Evolutionary conservation across 2,113 vertebrate genomes (phyloP), one percentile per base, ranked within the genome.

Genomic region (Seriola aureovittata): DNA sequence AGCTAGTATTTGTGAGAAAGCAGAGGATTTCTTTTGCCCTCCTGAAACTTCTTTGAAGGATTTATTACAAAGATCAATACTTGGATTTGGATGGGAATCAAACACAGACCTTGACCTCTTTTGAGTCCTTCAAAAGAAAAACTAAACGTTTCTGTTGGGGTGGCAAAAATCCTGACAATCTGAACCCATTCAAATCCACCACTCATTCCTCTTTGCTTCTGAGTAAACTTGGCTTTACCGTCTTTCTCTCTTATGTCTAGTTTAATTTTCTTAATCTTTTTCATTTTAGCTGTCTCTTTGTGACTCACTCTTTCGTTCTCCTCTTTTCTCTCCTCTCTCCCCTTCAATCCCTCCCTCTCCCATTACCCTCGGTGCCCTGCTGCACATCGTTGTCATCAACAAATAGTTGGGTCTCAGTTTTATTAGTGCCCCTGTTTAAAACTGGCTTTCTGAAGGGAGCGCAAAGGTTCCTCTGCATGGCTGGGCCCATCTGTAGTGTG

Each of bases 401-500:
- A 78, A 87, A 86, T 67, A 42, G 55, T 69, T 68, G 80, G 71
- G 36, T 72, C 64, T 77, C 66, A 10, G 57, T 87, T 91, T 91
- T 92, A 87, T 90, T 75, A 85, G 84, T 88, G 69, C 59, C 82
- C 80, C 73, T 85, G 85, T 83, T 90, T 89, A 86, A 90, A 86
- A 87, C 59, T 65, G 81, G 80, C 76, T 91, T 88, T 95, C 92
- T 95, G 93, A 94, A 90, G 21, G 91, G 91, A 93, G 95, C 91
- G 89, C 93, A 94, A 92, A 94, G 95, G 94, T 93, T 93, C 89
- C 92, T 90, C 92, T 95, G 95, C 95, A 93, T 96, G 95, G 92
- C 94, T 94, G 95, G 87, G 82, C 93, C 96, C 96, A 96, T 96
- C 96, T 97, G 96, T 95, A 94, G 92, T 78, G 90, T 88, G 75